Evolutionary conservation across 2,888 invertebrate species (phyloP), one percentile per base, ranked within the genome.

Genomic region (Napeogenes inachia): DNA sequence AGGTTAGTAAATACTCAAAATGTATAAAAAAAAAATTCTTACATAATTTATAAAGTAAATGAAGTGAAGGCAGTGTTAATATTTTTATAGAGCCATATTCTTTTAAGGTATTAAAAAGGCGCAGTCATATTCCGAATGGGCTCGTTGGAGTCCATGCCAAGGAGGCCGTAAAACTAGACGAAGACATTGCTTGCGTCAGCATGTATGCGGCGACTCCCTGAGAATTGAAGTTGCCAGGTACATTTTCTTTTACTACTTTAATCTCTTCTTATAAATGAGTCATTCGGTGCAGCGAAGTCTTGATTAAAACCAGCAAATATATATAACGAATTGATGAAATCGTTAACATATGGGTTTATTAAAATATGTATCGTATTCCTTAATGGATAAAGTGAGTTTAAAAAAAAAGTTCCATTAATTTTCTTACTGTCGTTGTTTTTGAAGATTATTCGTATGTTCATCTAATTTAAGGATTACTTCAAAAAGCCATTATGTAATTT

Each of bases 211-310:
- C 12, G 83, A 83, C 61, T 73, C 84, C 6, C 73, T 88, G 8
- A 78, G 87, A 54, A 78, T 89, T 53, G 86, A 89, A 79, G 79
- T 88, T 55, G 70, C 81, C 57, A 82, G 85, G 89, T 89, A 71
- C 50, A 50, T 50, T 50, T 50, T 30, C 50, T 50, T 50, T 50
- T 30, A 50, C 50, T 30, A 30, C 2, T 30, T 50, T 30, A 50
- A 50, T 30, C 30, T 42, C 10, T 42, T 12, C 42, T 10, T 42
- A 12, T 10, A 12, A 42, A 42, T 42, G 42, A 42, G 42, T 42
- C 42, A 42, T 42, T 2, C 10, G 10, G 42, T 10, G 42, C 42
- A 42, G 42, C 42, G 42, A 3, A 6, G 42, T 42, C 42, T 42
- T 42, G 42, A 42, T 42, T 6, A 42, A 42, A 42, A 12, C 1